Conservation (phyloP, 2,113 vertebrate genomes). For the Chlamydotis undulata region DNA sequence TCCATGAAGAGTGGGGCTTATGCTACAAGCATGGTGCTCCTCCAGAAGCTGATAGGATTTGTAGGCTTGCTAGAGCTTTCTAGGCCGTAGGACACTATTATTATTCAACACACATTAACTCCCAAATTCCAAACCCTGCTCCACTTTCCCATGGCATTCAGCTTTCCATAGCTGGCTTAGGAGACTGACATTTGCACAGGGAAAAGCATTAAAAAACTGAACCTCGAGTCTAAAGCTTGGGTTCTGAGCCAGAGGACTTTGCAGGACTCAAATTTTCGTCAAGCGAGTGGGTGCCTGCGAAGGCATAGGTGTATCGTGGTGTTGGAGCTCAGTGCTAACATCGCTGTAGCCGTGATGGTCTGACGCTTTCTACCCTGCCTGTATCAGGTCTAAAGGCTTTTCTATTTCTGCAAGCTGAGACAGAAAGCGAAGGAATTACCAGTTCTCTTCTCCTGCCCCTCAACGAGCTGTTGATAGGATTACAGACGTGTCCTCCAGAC, state of each 20-base stretch:
- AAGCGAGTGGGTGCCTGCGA: not conserved
- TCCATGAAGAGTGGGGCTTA: not conserved
- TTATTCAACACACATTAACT: not conserved
- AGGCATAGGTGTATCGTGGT: rapidly evolving
- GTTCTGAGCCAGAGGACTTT: not conserved
- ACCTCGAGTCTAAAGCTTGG: not conserved
- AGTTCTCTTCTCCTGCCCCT: not conserved
- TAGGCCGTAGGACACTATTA: not conserved
- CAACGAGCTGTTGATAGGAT: not conserved
- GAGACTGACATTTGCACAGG: not conserved
- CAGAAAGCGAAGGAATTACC: not conserved
- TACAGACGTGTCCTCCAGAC: not conserved
- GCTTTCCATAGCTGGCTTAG: not conserved
- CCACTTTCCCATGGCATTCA: not conserved
- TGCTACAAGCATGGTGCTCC: rapidly evolving
- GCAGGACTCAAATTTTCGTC: not conserved
- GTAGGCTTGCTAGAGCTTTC: not conserved
- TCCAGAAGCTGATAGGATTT: not conserved
- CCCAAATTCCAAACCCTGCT: not conserved
- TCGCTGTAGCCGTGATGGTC: not conserved
- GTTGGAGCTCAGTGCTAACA: not conserved
- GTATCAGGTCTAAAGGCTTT: not conserved
- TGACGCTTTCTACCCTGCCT: not conserved
- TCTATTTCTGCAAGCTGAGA: not conserved
- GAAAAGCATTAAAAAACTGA: not conserved